A percentile compares a stretch with the other conserved stretches of the same genome.
Evolutionary conservation across 2,888 invertebrate species (phyloP).

Genomic region (Lymantria monacha): DNA sequence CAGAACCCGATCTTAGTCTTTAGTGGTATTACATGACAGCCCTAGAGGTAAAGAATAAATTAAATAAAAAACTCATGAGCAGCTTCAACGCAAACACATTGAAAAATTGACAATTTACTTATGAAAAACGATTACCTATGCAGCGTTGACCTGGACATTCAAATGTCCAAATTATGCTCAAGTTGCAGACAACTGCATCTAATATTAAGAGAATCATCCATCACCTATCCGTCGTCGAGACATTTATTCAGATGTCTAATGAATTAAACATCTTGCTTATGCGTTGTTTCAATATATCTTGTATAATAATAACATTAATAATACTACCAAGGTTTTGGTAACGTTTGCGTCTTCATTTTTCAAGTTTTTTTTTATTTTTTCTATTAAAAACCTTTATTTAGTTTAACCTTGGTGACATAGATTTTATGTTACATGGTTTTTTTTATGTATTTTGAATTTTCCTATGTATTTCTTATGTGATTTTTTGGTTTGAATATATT

Average conservation of each 20-base stretch:
- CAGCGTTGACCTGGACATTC: slow-evolving; percentile 56
- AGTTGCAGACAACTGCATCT: slow-evolving; percentile 71
- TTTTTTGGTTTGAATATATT: no score
- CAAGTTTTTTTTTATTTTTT: slow-evolving; percentile 7
- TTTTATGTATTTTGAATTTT: not conserved
- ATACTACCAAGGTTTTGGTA: slow-evolving; percentile 44
- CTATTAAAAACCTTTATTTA: slow-evolving; percentile 15
- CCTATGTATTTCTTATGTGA: no score
- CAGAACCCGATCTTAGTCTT: no score
- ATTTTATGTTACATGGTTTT: slow-evolving; percentile 16
- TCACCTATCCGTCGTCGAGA: slow-evolving; percentile 41
- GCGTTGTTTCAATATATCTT: slow-evolving; percentile 37
- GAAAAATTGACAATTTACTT: slow-evolving; percentile 24
- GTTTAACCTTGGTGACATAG: slow-evolving; percentile 25
- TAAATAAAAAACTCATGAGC: not conserved
- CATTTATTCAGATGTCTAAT: slow-evolving; percentile 58
- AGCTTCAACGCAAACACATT: not conserved
- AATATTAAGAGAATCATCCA: slow-evolving; percentile 46
- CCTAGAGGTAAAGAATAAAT: no score
- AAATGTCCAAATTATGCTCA: slow-evolving; percentile 65
- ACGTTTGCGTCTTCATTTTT: slow-evolving; percentile 24
- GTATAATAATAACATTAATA: slow-evolving; percentile 70
- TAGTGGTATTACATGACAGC: no score
- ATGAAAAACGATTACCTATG: slow-evolving; percentile 33
- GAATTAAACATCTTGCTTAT: slow-evolving; percentile 53